These are phyloP conservation scores for Drosophila hydei DNA, from an alignment of 1,140 invertebrate species.

Conservation along the genomic window DNA sequence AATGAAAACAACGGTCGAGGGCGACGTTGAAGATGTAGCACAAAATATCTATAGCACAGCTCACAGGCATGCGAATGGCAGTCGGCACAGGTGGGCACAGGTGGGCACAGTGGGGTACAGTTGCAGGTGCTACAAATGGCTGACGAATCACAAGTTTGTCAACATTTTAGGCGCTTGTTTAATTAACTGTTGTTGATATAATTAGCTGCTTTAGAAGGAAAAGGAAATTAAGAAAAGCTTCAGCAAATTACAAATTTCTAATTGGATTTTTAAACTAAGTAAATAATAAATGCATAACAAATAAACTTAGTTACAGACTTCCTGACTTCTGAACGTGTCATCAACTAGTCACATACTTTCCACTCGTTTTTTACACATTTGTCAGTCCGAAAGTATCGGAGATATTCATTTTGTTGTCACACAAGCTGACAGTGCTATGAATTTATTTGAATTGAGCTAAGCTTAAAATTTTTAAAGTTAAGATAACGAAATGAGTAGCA, in stretches of 20 bases:
- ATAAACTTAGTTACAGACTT: no score
- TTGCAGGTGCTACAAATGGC: slow-evolving; percentile 7
- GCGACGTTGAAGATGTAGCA: no score
- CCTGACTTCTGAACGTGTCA: no score
- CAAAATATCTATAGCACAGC: background rate
- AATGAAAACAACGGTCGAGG: slow-evolving; percentile 49
- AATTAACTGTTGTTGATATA: slow-evolving; percentile 8
- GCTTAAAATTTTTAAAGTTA: slow-evolving; percentile 5
- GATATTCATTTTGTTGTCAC: slow-evolving; percentile 7
- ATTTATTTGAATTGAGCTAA: slow-evolving; percentile 13
- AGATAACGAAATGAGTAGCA: slow-evolving; percentile 36
- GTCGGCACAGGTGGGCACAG: slow-evolving; percentile 8
- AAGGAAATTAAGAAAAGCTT: background rate
- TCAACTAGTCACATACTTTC: background rate
- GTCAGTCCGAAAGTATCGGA: background rate
- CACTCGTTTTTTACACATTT: background rate
- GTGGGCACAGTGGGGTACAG: background rate
- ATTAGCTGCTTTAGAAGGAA: background rate
- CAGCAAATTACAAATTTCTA: background rate
- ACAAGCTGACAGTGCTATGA: background rate
- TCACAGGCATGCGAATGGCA: background rate
- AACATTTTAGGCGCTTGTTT: background rate
- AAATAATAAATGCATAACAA: no score
- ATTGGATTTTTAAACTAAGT: background rate
- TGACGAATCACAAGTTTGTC: background rate